Percentiles rank a stretch among this genome's conserved stretches.
phyloP scores from a whole-genome alignment of 1,140 invertebrate genomes.

The Aphis craccivora region DNA sequence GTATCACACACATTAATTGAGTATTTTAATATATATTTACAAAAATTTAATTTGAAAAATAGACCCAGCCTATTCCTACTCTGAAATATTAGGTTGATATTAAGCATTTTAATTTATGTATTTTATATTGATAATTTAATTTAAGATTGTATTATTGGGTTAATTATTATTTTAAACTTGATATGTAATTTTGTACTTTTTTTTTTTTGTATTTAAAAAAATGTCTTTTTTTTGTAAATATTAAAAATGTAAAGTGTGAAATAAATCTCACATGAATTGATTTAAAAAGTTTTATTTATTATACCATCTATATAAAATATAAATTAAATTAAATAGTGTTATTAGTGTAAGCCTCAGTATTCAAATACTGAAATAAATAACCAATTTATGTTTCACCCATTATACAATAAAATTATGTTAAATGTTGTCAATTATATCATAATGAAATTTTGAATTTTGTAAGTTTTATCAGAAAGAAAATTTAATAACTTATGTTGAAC shows the following conservation, averaged over 20 bases:
- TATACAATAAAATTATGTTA: too few species aligned
- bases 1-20: not conserved
- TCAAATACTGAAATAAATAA: not conserved
- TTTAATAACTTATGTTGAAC: too few species aligned
- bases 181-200: not conserved
- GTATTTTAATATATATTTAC: not conserved
- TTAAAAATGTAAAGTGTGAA: not conserved
- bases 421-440: too few species aligned
- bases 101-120: not conserved
- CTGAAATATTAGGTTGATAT: slow-evolving; percentile 1
- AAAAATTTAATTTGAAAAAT: not conserved
- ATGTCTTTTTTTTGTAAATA: not conserved
- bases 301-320: not conserved
- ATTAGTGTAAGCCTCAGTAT: not conserved
- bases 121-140: not conserved
- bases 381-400: not conserved
- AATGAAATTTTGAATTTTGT: too few species aligned
- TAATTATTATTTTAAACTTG: not conserved
- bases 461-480: too few species aligned
- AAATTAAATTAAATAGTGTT: not conserved
- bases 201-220: not conserved
- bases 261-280: not conserved
- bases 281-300: not conserved
- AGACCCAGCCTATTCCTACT: not conserved
- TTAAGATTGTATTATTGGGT: not conserved